phyloP scores from a whole-genome alignment of 2,888 invertebrate species.

The Xestia xanthographa region DNA sequence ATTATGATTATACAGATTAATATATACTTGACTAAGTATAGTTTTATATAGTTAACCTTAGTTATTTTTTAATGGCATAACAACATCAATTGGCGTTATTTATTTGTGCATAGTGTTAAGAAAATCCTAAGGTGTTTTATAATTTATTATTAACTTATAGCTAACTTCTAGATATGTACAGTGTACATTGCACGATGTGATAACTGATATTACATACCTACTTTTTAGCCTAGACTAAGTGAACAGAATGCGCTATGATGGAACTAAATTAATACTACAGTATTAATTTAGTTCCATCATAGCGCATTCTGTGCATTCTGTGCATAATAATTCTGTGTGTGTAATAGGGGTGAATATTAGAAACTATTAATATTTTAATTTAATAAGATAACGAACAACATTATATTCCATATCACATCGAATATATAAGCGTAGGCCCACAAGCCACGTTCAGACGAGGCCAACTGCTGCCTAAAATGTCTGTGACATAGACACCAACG shows the following conservation, averaged over 20 bases:
- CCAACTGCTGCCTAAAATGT: not conserved
- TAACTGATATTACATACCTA: slow-evolving; percentile 10
- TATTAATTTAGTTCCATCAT: too few species aligned
- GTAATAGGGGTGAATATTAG: not conserved
- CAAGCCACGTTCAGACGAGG: not conserved
- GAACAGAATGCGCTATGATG: not conserved
- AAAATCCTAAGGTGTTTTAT: slow-evolving; percentile 43
- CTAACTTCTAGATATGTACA: slow-evolving; percentile 27
- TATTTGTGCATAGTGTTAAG: slow-evolving; percentile 57
- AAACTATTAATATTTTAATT: slow-evolving; percentile 2
- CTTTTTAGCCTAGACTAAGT: slow-evolving; percentile 1
- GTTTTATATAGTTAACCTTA: slow-evolving; percentile 21
- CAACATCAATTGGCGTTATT: slow-evolving; percentile 72
- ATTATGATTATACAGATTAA: slow-evolving; percentile 13
- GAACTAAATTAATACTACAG: not conserved
- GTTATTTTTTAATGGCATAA: slow-evolving; percentile 38
- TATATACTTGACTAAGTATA: not conserved
- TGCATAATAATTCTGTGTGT: too few species aligned
- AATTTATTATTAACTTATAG: slow-evolving; percentile 21
- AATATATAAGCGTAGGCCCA: not conserved
- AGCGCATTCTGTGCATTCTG: too few species aligned
- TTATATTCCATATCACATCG: slow-evolving; percentile 69
- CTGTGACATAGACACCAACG: not conserved
- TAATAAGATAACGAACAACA: slow-evolving; percentile 72
- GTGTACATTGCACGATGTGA: slow-evolving; percentile 32